Conservation (phyloP, 2,113 vertebrate species). For the Phoenicopterus ruber region DNA sequence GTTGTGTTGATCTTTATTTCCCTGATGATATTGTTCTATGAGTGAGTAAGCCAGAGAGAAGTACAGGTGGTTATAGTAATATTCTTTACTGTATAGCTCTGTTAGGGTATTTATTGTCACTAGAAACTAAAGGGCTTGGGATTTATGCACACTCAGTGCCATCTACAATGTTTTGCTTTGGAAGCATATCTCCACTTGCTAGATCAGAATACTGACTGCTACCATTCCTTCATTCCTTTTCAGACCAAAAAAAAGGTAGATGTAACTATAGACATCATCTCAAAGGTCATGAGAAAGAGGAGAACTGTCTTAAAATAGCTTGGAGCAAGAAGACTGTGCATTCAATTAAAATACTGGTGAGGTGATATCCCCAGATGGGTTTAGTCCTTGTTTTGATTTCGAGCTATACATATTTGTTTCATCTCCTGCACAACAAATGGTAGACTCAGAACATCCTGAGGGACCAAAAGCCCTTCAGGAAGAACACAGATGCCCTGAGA, state of each 20-base stretch:
- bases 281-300: background rate
- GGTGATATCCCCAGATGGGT: background rate
- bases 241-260: background rate
- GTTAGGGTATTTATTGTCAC: background rate
- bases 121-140: background rate
- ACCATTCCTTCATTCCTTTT: background rate
- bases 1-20: background rate
- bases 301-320: background rate
- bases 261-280: background rate
- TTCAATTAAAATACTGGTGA: background rate
- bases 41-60: background rate
- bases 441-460: background rate
- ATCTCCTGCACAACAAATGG: background rate
- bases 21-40: background rate
- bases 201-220: background rate
- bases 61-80: background rate
- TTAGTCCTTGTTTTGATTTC: background rate
- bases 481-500: background rate
- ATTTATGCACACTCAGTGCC: background rate
- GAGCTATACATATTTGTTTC: background rate
- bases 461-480: background rate
- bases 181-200: background rate
- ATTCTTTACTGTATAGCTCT: background rate
- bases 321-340: background rate
- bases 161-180: background rate